Percentiles rank a stretch among this genome's conserved stretches.
phyloP scores from a whole-genome alignment of 1,140 invertebrate species.

The Drosophila ohnishii region DNA sequence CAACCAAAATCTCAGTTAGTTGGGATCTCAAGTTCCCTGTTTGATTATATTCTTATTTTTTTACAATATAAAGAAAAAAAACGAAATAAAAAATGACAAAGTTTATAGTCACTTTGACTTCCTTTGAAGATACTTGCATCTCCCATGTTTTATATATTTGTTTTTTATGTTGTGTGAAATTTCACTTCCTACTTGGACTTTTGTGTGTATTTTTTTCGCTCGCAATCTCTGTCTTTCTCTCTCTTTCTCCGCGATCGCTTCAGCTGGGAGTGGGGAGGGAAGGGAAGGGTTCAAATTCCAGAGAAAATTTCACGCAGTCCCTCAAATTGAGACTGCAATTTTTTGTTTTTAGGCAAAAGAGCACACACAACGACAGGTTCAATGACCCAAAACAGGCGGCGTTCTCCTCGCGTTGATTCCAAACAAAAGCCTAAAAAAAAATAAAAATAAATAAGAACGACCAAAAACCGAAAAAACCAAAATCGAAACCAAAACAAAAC shows the following conservation, averaged over 20 bases:
- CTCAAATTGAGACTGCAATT: constrained; percentile 68
- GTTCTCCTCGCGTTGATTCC: constrained; percentile 36
- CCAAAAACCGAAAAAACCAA: constrained; percentile 37
- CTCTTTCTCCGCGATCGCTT: constrained; percentile 1
- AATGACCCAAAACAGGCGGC: constrained; percentile 66
- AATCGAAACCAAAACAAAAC: constrained; percentile 66
- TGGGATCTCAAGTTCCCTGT: background rate
- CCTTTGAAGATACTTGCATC: constrained; percentile 1
- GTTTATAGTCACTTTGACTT: constrained; percentile 6
- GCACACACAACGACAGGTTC: constrained; percentile 54
- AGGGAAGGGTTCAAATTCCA: constrained; percentile 54
- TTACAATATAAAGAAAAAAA: background rate
- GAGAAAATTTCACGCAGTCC: constrained; percentile 54
- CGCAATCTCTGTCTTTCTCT: background rate
- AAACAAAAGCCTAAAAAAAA: constrained; percentile 63
- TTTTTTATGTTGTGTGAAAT: constrained; percentile 4
- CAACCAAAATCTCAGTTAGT: background rate
- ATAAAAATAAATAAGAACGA: constrained; percentile 49
- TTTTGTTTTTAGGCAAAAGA: constrained; percentile 75
- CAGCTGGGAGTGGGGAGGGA: background rate
- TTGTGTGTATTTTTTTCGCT: background rate
- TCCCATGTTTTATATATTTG: background rate
- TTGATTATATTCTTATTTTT: background rate
- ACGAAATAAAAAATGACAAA: background rate
- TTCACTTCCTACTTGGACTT: constrained; percentile 11